Percentiles rank a stretch among this genome's conserved stretches.
Conservation (phyloP, 2,113 vertebrate species). For the Alectura lathami region DNA sequence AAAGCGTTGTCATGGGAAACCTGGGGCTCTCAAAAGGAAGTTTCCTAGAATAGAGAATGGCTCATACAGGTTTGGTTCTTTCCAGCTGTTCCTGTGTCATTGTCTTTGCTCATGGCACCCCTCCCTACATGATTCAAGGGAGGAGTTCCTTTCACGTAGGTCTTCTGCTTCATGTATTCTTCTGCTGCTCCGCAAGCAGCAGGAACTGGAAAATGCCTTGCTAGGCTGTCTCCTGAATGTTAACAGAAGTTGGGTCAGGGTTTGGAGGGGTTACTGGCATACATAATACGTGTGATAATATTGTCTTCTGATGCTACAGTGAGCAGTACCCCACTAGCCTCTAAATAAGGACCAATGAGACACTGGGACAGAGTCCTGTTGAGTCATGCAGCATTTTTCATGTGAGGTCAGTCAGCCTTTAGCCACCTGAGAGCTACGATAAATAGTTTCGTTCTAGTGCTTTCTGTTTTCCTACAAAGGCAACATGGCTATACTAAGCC, state of each 20-base stretch:
- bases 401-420: neutral
- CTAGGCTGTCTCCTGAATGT: neutral
- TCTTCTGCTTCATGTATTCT: neutral
- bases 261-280: neutral
- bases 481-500: neutral
- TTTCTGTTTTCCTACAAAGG: neutral
- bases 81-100: neutral
- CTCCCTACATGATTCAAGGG: neutral
- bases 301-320: neutral
- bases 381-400: neutral
- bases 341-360: neutral
- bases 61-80: rapidly evolving
- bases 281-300: neutral
- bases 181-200: neutral
- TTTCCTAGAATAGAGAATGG: neutral
- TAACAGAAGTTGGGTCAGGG: neutral
- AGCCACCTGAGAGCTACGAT: rapidly evolving
- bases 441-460: neutral
- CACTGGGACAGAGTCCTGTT: neutral
- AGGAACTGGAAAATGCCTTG: neutral
- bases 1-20: neutral
- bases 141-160: neutral
- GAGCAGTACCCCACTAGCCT: neutral
- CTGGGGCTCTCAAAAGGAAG: neutral
- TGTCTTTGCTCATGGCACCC: neutral